These are phyloP conservation scores for Bombus picipes DNA, from an alignment of 1,140 invertebrate genomes.

Conservation along the genomic window DNA sequence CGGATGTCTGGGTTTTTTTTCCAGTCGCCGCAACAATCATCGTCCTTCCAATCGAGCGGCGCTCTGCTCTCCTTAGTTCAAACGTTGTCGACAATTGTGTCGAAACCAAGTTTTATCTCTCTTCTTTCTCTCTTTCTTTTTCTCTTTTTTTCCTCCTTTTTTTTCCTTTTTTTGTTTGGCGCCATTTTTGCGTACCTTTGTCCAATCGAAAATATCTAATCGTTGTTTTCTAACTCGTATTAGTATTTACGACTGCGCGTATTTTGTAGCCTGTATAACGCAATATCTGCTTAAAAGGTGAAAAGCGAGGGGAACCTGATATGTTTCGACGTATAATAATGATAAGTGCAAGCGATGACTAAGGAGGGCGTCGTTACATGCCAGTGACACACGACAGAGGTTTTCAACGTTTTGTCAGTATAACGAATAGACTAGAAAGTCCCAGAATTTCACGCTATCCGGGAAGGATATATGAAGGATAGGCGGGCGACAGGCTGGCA, in stretches of 20 bases:
- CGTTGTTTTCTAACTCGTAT: too few species aligned
- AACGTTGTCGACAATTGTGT: background rate
- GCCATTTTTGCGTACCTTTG: background rate
- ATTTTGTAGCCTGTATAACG: background rate
- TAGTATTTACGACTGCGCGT: too few species aligned
- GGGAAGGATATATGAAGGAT: background rate
- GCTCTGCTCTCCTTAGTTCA: background rate
- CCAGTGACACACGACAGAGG: background rate
- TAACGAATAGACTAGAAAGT: background rate
- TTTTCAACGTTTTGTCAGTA: background rate
- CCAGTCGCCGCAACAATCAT: background rate
- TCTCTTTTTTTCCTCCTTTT: too few species aligned
- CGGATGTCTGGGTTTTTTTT: conserved; percentile 1
- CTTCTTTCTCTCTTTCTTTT: too few species aligned
- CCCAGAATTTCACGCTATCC: background rate
- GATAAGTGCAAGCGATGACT: background rate
- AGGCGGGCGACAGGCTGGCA: background rate
- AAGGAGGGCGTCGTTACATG: background rate
- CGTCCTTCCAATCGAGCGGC: background rate
- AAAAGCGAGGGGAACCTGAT: too few species aligned
- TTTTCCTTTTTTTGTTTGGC: background rate
- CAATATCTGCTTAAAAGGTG: too few species aligned
- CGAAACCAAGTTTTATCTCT: background rate
- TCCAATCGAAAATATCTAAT: background rate
- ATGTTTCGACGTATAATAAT: too few species aligned